Evolutionary conservation across 1,140 invertebrate genomes (phyloP), one percentile per base, ranked within the genome.

Genomic region (Theocolax elegans): DNA sequence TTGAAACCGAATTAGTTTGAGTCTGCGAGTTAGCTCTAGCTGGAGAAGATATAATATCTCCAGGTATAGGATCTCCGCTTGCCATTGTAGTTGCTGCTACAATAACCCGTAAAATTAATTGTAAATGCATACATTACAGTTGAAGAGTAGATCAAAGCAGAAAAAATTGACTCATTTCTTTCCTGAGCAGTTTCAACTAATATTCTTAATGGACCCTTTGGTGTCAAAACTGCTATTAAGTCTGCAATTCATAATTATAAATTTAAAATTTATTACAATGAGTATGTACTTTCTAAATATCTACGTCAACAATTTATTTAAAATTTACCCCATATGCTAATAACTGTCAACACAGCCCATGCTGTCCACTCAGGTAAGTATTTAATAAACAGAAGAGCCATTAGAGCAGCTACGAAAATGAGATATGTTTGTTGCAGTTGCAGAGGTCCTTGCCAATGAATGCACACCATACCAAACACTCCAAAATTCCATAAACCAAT

Each of bases 381-480:
- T 87, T 99, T 99, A 65, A 99, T 99, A 80, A 99, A 99, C n/a
- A 99, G 94, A 10, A 99, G 89, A 3, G 98, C 97, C 96, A 99
- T 98, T 1, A 99, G 86, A 1, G 97, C 96, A 17, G 97, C 96
- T 65, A 99, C 93, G 77, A 98, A 94, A 76, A 99, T 99, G 1
- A 99, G 89, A 87, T 99, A 99, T 7, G 93, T 95, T 81, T 99
- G 98, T 80, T 99, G 97, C 23, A 99, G 85, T 15, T 92, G 85
- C 46, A 99, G 86, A 0, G 98, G 98, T 1, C 96, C 97, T 82
- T 97, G 95, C 97, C 97, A 99, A 85, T 99, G 97, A 71, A 99
- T 99, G 73, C 94, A 94, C 72, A 99, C 92, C 95, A 99, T 98
- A 27, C 98, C 98, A 71, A 97, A 91, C 9, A 97, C 92, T 63